phyloP scores from a whole-genome alignment of 1,140 invertebrate genomes.

The Harpegnathos saltator region DNA sequence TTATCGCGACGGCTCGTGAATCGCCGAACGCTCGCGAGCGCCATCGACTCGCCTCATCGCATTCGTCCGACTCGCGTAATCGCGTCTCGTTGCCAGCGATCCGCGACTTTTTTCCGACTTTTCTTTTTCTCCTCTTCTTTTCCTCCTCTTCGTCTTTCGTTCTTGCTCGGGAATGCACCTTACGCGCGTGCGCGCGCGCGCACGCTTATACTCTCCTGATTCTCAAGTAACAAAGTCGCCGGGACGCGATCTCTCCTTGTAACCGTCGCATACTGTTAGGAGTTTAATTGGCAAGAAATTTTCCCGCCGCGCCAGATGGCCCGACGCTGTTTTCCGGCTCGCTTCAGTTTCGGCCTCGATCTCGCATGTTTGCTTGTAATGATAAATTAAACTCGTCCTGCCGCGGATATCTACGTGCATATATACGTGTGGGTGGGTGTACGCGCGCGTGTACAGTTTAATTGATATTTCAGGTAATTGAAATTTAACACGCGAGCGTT shows the following conservation, averaged over 20 bases:
- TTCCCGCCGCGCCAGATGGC: slow-evolving; percentile 47
- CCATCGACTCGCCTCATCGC: background rate
- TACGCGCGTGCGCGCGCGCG: too few species aligned
- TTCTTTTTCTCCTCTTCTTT: background rate
- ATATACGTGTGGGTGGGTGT: too few species aligned
- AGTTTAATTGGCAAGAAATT: slow-evolving; percentile 49
- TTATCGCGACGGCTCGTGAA: background rate
- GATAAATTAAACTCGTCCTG: slow-evolving; percentile 49
- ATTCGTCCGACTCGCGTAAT: background rate
- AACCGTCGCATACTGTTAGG: background rate
- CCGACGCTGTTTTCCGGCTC: slow-evolving; percentile 41
- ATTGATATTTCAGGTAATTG: slow-evolving; percentile 50
- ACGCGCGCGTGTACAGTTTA: slow-evolving; percentile 35
- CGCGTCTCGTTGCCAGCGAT: too few species aligned
- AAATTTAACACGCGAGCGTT: slow-evolving; percentile 35
- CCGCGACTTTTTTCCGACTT: too few species aligned
- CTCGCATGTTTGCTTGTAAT: slow-evolving; percentile 29
- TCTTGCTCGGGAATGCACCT: background rate
- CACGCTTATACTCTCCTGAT: slow-evolving; percentile 3
- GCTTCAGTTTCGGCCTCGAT: slow-evolving; percentile 21
- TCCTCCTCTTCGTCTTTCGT: background rate
- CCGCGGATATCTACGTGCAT: background rate
- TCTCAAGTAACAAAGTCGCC: background rate
- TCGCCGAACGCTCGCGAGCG: background rate
- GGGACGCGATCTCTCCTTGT: background rate